These are phyloP conservation scores for Norana najaformis DNA, from an alignment of 2,888 invertebrate species.

Conservation along the genomic window DNA sequence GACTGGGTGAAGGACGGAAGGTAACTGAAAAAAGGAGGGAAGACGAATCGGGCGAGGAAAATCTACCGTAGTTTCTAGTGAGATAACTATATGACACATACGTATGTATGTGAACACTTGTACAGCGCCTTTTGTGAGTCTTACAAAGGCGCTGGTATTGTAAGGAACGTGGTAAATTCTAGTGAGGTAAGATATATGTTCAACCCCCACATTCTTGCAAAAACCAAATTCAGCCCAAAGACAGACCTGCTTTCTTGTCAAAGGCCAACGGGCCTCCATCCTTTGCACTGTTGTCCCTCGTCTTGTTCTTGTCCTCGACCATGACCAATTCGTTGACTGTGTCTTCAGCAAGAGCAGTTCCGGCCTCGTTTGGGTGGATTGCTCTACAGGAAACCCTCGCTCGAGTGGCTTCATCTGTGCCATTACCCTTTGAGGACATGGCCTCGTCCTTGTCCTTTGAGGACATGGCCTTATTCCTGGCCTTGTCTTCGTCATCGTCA, in stretches of 20 bases:
- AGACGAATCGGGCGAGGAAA: background rate
- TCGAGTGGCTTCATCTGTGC: background rate
- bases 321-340: slow-evolving; percentile 13
- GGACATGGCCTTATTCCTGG: background rate
- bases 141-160: background rate
- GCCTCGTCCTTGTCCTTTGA: background rate
- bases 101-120: too few species aligned
- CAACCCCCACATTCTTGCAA: background rate
- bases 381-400: background rate
- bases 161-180: background rate
- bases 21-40: background rate
- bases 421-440: background rate
- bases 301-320: background rate
- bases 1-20: background rate
- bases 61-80: background rate
- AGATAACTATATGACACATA: background rate
- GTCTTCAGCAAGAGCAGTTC: background rate
- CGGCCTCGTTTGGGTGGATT: background rate
- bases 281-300: background rate
- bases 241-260: background rate
- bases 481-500: background rate
- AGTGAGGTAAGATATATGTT: background rate
- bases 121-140: too few species aligned
- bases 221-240: too few species aligned
- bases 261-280: background rate